Percentiles rank a stretch among this genome's conserved stretches.
Conservation (phyloP, 2,113 vertebrate genomes). For the Pycnonotus jocosus region DNA sequence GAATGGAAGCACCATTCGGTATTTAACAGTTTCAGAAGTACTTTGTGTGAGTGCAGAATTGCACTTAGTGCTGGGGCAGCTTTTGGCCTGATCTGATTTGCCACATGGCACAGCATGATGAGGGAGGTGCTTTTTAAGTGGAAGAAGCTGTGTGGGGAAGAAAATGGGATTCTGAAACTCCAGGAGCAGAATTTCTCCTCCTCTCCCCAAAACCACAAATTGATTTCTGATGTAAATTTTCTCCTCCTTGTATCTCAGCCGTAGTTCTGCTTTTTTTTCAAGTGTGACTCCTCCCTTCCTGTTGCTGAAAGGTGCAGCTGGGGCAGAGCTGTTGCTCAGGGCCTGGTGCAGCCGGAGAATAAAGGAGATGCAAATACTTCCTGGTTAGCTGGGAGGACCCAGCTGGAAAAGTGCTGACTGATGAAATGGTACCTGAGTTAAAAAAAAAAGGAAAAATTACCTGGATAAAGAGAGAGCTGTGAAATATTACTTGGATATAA, state of each 20-base stretch:
- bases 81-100: background rate
- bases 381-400: background rate
- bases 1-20: background rate
- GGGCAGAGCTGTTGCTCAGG: background rate
- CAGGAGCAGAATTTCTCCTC: background rate
- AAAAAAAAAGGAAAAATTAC: background rate
- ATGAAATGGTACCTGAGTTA: background rate
- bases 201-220: rapidly evolving
- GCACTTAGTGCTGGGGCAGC: background rate
- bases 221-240: background rate
- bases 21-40: background rate
- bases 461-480: background rate
- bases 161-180: background rate
- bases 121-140: background rate
- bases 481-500: background rate
- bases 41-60: background rate
- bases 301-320: background rate
- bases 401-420: background rate
- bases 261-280: background rate
- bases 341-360: background rate
- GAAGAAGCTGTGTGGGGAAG: background rate
- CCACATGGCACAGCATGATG: background rate
- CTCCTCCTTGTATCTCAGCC: background rate
- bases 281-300: background rate
- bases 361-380: background rate